phyloP scores from a whole-genome alignment of 2,797 vertebrate genomes.

The Acanthurus leucopareius region DNA sequence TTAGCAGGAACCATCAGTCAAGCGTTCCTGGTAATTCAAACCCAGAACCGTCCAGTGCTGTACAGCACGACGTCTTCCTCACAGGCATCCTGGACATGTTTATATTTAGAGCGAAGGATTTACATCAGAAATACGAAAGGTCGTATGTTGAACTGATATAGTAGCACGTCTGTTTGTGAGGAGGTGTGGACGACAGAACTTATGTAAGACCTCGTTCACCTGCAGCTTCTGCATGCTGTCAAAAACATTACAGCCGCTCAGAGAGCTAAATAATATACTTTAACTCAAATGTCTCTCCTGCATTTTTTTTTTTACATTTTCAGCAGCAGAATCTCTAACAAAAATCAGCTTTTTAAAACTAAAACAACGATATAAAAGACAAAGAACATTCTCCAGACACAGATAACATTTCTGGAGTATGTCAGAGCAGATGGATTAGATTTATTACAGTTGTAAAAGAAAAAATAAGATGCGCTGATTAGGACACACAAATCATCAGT shows the following conservation, averaged over 20 bases:
- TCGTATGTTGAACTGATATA: slow-evolving; percentile 25
- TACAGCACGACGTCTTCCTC: slow-evolving; percentile 53
- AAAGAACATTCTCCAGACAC: too few relatives aligned
- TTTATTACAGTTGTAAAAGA: neutral
- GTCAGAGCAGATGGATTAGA: neutral
- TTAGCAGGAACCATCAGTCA: slow-evolving; percentile 25
- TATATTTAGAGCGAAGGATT: slow-evolving; percentile 64
- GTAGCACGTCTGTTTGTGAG: slow-evolving; percentile 14
- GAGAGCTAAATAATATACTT: too few relatives aligned
- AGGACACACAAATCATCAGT: neutral
- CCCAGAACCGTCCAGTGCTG: neutral
- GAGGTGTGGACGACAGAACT: neutral
- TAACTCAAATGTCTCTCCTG: too few relatives aligned
- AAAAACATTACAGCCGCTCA: neutral
- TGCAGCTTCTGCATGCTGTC: neutral
- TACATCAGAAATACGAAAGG: slow-evolving; percentile 24
- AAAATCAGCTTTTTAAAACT: neutral
- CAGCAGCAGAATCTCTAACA: too few relatives aligned
- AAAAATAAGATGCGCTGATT: slow-evolving; percentile 23
- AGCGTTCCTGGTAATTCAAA: slow-evolving; percentile 34
- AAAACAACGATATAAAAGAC: neutral
- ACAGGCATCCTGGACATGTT: slow-evolving; percentile 24
- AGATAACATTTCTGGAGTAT: neutral
- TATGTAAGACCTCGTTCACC: slow-evolving; percentile 2
- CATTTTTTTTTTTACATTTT: too few relatives aligned